phyloP scores from a whole-genome alignment of 64 coral and sea anemone genomes.

The Montipora sp. region DNA sequence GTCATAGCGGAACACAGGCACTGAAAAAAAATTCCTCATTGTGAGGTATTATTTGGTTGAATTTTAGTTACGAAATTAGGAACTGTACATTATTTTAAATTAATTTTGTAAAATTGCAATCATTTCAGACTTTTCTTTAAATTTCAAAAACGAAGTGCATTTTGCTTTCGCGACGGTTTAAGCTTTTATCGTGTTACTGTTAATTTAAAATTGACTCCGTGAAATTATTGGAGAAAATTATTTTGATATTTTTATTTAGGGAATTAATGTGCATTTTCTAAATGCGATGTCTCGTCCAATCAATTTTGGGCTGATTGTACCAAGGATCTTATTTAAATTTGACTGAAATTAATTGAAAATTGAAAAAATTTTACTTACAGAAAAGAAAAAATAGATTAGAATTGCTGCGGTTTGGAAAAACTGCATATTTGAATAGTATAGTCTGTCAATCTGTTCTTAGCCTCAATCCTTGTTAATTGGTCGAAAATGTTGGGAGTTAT shows the following conservation, averaged over 20 bases:
- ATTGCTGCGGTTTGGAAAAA: constrained; percentile 1
- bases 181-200: neutral
- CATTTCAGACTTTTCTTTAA: neutral
- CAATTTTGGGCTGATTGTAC: neutral
- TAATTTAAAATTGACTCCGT: constrained; percentile 9
- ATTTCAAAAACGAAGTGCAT: neutral
- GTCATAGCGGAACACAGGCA: neutral
- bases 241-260: constrained; percentile 37
- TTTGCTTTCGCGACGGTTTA: no score
- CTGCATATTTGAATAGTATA: neutral
- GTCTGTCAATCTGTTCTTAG: neutral
- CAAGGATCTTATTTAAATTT: neutral
- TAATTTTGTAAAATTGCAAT: neutral
- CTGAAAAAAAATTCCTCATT: neutral
- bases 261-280: constrained; percentile 3
- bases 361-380: neutral
- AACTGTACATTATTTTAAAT: neutral
- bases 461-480: neutral
- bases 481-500: neutral
- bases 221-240: constrained; percentile 33
- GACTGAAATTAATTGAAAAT: constrained; percentile 18
- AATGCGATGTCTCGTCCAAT: neutral
- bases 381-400: neutral
- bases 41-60: neutral
- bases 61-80: neutral